A percentile compares a stretch with the other conserved stretches of the same genome.
Conservation (phyloP, 2,113 vertebrate genomes). For the Engystomops pustulosus region DNA sequence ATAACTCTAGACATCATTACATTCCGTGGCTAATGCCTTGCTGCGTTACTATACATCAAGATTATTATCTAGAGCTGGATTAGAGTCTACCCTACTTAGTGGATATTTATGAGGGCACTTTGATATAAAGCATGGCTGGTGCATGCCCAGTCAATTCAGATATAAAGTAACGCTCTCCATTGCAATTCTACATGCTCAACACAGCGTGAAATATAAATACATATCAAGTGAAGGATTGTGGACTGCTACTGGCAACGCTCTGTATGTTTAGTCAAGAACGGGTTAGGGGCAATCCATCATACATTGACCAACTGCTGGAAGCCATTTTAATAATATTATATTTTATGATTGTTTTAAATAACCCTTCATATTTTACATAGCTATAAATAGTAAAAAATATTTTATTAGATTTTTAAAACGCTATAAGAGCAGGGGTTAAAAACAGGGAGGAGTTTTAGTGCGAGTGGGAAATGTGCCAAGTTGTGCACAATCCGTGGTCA, state of each 20-base stretch:
- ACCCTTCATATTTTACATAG: too few relatives aligned
- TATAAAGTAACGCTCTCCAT: constrained; percentile 34
- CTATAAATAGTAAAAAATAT: neutral
- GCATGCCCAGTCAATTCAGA: constrained; percentile 37
- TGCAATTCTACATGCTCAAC: constrained; percentile 28
- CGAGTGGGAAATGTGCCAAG: constrained; percentile 8
- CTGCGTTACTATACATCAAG: constrained; percentile 42
- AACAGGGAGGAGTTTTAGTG: neutral
- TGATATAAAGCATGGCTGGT: constrained; percentile 46
- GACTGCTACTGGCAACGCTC: neutral
- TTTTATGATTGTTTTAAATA: too few relatives aligned
- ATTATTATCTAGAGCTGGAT: constrained; percentile 42
- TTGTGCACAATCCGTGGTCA: constrained; percentile 11
- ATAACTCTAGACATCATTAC: constrained; percentile 21
- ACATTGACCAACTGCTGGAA: neutral
- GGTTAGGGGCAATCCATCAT: neutral
- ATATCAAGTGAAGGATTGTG: constrained; percentile 7
- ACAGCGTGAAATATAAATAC: constrained; percentile 46
- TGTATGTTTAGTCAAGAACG: neutral
- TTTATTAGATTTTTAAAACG: neutral
- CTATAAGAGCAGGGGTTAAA: constrained; percentile 19
- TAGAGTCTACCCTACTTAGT: constrained; percentile 52
- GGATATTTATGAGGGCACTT: constrained; percentile 54
- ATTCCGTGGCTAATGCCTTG: constrained; percentile 28
- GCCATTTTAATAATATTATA: neutral